A percentile compares a stretch with the other conserved stretches of the same genome.
Evolutionary conservation across 2,888 invertebrate species (phyloP).

Genomic region (Cotesia congregata): DNA sequence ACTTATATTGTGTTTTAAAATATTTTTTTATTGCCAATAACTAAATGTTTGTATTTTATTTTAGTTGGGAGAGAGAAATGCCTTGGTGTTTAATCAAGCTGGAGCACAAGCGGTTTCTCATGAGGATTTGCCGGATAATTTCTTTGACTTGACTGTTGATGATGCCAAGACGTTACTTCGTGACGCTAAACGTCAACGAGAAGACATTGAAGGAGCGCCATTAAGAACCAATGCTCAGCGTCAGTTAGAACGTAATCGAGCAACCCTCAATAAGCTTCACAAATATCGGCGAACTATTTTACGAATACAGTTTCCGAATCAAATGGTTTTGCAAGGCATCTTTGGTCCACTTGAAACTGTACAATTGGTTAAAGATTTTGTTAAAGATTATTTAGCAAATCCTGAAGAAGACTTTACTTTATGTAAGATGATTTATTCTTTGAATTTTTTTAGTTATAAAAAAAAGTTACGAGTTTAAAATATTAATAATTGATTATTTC

Average conservation of each 20-base stretch:
- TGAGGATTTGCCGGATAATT: constrained; percentile 87
- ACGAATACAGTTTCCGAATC: constrained; percentile 89
- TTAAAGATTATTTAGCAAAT: constrained; percentile 79
- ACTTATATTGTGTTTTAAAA: not conserved
- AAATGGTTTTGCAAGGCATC: constrained; percentile 86
- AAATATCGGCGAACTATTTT: constrained; percentile 85
- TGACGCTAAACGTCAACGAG: constrained; percentile 79
- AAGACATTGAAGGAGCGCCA: constrained; percentile 80
- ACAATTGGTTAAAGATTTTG: constrained; percentile 80
- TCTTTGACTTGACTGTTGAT: constrained; percentile 87
- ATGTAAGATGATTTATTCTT: constrained; percentile 75
- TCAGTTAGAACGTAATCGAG: constrained; percentile 74
- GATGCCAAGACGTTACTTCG: constrained; percentile 84
- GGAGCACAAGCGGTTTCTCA: constrained; percentile 73
- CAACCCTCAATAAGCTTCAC: constrained; percentile 74
- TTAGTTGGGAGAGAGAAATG: constrained; percentile 82
- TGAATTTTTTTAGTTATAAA: constrained; percentile 29
- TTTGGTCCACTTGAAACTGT: constrained; percentile 85
- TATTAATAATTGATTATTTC: constrained; percentile 55
- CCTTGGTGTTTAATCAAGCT: constrained; percentile 79
- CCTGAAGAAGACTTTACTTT: constrained; percentile 81
- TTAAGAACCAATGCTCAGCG: constrained; percentile 79
- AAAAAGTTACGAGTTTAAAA: no score
- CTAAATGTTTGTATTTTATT: constrained; percentile 56
- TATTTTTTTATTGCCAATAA: not conserved